Evolutionary conservation across 2,888 invertebrate species (phyloP).

Genomic region (Lasius fuliginosus): DNA sequence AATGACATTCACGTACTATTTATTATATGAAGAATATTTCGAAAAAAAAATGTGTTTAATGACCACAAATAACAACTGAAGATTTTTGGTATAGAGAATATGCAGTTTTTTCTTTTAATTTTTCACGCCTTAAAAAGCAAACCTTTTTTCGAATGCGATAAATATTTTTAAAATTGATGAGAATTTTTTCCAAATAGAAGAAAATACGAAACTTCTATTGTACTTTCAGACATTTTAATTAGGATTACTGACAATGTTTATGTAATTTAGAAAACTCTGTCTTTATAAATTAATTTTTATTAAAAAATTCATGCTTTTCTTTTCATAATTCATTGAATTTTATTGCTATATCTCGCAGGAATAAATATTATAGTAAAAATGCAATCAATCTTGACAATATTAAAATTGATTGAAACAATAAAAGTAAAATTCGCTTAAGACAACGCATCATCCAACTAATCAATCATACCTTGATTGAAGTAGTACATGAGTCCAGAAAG

Average conservation of each 20-base stretch:
- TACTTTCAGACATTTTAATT: background rate
- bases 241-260: background rate
- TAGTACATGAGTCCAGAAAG: slow-evolving; percentile 83
- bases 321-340: background rate
- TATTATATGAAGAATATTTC: background rate
- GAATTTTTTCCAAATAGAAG: background rate
- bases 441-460: background rate
- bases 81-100: background rate
- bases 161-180: background rate
- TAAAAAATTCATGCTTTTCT: background rate
- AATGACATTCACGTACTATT: background rate
- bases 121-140: background rate
- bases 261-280: background rate
- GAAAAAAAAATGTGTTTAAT: background rate
- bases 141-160: background rate
- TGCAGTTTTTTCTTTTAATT: background rate
- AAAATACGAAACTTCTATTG: background rate
- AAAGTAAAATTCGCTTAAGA: background rate
- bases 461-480: slow-evolving; percentile 82
- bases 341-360: background rate
- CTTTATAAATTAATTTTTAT: background rate
- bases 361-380: background rate
- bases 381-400: background rate
- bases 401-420: background rate
- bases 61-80: background rate